Base-by-base conservation (phyloP, 2,888 invertebrate species). In the Choristoneura rosaceana region DNA sequence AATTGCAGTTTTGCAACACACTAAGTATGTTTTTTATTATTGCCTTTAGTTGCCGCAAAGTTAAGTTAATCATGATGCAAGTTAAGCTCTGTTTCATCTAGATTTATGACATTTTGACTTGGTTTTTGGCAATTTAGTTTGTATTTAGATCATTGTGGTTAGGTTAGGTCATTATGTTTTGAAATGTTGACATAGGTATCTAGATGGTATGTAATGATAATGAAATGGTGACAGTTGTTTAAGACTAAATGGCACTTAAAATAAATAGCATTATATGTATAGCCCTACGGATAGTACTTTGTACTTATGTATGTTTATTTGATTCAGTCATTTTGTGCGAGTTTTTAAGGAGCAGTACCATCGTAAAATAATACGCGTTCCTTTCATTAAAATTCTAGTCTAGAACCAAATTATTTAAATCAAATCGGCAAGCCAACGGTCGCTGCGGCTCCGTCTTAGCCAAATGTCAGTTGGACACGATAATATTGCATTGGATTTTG, bases 401-500 rank as follows among this genome's bases (percentile, higher is more conserved):
- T 62, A 71, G 66, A 55, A 61, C 43, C 66, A 52, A 63, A 68
- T 71, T 67, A 71, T 50, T 64, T 34, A 50, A 64, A 64, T 38
- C 1, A 34, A 45, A 64, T 71, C 55, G n/a, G 45, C 71, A 47
- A 10, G 10, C 70, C 50, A 55, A 50, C 38, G n/a, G 10, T 10
- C 60, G 15, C 34, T 10, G 17, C 47, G 52, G 15, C 12, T 9
- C 33, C 59, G 52, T 41, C 33, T 55, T 15, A 68, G 73, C 73
- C 63, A 73, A 73, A 73, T 73, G 64, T 63, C 73, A 68, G 63
- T 73, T 58, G 67, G 71, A 62, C 67, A 12, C 58, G 62, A 71
- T 33, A 47, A 59, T 63, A 71, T 71, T 76, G 70, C 74, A 69
- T 87, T 85, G 83, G 84, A 89, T 88, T 90, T 87, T 85, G 87